A percentile compares a stretch with the other conserved stretches of the same genome.
These are phyloP conservation scores for Rhaphigaster nebulosa DNA, from an alignment of 2,888 invertebrate genomes.

Conservation along the genomic window DNA sequence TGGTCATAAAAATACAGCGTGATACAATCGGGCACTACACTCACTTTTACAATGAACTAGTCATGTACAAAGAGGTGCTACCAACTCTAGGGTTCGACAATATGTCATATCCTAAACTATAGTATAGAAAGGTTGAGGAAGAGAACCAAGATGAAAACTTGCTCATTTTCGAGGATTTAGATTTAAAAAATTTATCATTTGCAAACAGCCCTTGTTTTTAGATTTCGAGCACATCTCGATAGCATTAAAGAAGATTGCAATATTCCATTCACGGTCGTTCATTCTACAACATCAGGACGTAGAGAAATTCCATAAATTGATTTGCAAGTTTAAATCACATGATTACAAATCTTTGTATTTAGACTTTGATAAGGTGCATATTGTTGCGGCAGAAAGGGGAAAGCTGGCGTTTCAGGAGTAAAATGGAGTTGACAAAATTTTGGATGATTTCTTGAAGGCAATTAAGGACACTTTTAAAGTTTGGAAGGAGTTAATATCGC, in stretches of 20 bases:
- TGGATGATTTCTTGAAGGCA: background rate
- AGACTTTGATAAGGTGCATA: background rate
- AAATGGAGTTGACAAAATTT: background rate
- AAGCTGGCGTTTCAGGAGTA: background rate
- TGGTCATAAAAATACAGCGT: constrained; percentile 62
- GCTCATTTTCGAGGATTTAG: constrained; percentile 67
- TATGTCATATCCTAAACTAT: background rate
- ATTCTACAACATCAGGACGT: constrained; percentile 65
- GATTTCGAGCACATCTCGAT: constrained; percentile 66
- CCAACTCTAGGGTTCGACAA: constrained; percentile 59
- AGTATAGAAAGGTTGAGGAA: background rate
- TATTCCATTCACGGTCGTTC: constrained; percentile 67
- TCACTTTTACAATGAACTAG: constrained; percentile 64
- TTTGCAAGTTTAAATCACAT: background rate
- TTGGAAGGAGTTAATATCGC: constrained; percentile 10
- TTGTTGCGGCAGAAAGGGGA: background rate
- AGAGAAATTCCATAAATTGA: constrained; percentile 1
- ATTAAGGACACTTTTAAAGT: background rate
- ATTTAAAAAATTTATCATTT: constrained; percentile 65
- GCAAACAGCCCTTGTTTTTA: constrained; percentile 65
- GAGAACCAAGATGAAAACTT: constrained; percentile 58
- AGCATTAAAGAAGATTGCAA: constrained; percentile 65
- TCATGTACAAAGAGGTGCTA: constrained; percentile 63
- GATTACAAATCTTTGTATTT: background rate
- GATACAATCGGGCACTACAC: constrained; percentile 37